phyloP scores from a whole-genome alignment of 92 coral and sea anemone species.

The Pocillopora meandrina region DNA sequence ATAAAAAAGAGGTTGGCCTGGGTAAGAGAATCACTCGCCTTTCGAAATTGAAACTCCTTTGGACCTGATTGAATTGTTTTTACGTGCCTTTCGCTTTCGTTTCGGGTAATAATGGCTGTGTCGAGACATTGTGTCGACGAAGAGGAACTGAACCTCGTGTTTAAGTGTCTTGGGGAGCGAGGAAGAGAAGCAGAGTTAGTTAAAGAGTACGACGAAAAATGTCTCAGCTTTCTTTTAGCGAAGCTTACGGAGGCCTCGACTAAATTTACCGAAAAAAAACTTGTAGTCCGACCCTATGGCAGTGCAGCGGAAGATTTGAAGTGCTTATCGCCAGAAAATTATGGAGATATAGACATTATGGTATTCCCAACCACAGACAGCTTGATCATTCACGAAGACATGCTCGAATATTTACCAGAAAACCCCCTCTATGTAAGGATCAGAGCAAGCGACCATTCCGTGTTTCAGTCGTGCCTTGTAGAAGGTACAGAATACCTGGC shows the following conservation, averaged over 20 bases:
- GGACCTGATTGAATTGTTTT: too few species aligned
- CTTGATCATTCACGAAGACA: slow-evolving; percentile 31
- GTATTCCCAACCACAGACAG: slow-evolving; percentile 50
- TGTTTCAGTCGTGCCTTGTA: slow-evolving; percentile 52
- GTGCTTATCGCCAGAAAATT: slow-evolving; percentile 48
- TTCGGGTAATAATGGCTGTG: slow-evolving; percentile 10
- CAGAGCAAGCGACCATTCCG: slow-evolving; percentile 56
- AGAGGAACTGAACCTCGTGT: slow-evolving; percentile 38
- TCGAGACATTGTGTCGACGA: background rate
- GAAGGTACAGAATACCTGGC: slow-evolving; percentile 56
- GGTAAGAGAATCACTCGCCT: too few species aligned
- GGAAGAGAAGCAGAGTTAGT: slow-evolving; percentile 18
- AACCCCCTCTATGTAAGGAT: slow-evolving; percentile 52
- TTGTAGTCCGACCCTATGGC: slow-evolving; percentile 42
- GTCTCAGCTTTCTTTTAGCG: background rate
- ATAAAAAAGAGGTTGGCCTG: too few species aligned
- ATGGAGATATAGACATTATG: slow-evolving; percentile 72
- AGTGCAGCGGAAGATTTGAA: slow-evolving; percentile 66
- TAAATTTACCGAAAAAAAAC: background rate
- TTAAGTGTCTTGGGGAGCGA: slow-evolving; percentile 31
- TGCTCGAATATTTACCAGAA: slow-evolving; percentile 38
- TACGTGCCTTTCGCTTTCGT: too few species aligned
- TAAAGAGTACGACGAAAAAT: slow-evolving; percentile 14
- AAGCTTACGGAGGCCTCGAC: background rate
- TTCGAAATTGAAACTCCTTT: too few species aligned